Percentiles rank a stretch among this genome's conserved stretches.
Conservation (phyloP, 2,888 invertebrate species). For the Ochropleura leucogaster region DNA sequence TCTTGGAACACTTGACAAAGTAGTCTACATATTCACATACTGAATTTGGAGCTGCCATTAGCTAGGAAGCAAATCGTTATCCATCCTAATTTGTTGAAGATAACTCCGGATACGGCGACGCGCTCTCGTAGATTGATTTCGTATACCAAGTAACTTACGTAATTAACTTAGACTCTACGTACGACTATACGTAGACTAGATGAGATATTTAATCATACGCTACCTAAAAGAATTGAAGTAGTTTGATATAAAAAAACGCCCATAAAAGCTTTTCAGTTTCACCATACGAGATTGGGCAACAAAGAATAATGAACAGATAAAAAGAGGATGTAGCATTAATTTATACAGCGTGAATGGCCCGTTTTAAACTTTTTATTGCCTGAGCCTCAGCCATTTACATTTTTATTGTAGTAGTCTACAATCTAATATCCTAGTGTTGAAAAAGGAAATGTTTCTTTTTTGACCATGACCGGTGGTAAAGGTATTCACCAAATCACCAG, state of each 20-base stretch:
- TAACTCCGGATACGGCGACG: constrained; percentile 1
- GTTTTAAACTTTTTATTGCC: constrained; percentile 27
- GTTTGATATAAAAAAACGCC: neutral
- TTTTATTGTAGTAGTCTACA: constrained; percentile 15
- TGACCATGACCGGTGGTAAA: neutral
- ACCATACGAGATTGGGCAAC: constrained; percentile 13
- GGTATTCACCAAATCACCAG: neutral
- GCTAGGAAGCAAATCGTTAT: constrained; percentile 24
- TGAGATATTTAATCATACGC: neutral
- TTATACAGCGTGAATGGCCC: constrained; percentile 23
- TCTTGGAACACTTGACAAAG: neutral
- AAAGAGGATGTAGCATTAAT: constrained; percentile 29
- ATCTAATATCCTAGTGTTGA: neutral
- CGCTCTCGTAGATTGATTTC: constrained; percentile 23
- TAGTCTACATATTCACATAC: constrained; percentile 2
- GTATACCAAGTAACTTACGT: constrained; percentile 6
- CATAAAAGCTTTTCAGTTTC: neutral
- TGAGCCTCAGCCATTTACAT: constrained; percentile 17
- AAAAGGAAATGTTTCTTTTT: neutral
- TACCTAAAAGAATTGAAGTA: neutral
- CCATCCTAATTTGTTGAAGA: constrained; percentile 15
- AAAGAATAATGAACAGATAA: constrained; percentile 34
- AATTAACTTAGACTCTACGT: neutral
- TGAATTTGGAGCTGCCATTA: constrained; percentile 15
- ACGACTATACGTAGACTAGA: neutral